Evolutionary conservation across 2,888 invertebrate genomes (phyloP).

Genomic region (Loripinus fragilis): DNA sequence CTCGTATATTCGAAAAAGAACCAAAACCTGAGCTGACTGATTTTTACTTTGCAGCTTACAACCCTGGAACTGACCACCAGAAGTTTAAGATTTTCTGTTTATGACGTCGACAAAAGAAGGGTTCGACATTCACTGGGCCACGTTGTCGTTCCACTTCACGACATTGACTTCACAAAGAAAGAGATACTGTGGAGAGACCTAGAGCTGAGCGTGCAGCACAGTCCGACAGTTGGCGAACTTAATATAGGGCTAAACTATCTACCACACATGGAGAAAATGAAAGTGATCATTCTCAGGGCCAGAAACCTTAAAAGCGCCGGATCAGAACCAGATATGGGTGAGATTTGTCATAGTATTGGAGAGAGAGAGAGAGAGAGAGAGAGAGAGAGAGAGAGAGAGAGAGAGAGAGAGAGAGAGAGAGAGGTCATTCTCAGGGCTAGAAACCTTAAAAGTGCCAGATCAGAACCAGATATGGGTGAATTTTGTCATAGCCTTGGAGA

Average conservation of each 20-base stretch:
- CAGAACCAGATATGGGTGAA: conserved; percentile 40
- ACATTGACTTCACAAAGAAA: conserved; percentile 76
- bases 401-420: conserved; percentile 77
- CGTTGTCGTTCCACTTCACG: conserved; percentile 77
- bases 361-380: no score
- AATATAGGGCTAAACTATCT: conserved; percentile 73
- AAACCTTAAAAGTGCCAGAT: conserved; percentile 48
- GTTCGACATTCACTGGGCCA: conserved; percentile 82
- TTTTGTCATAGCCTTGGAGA: no score
- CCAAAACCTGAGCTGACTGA: no score
- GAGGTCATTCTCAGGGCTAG: conserved; percentile 68
- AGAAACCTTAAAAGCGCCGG: conserved; percentile 51
- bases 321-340: conserved; percentile 42
- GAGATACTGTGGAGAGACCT: conserved; percentile 77
- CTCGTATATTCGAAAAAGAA: no score
- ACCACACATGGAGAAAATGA: conserved; percentile 75
- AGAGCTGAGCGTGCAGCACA: conserved; percentile 70
- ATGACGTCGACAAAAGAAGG: conserved; percentile 82
- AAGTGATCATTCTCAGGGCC: conserved; percentile 69
- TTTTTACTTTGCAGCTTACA: conserved; percentile 60
- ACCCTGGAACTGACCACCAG: conserved; percentile 69
- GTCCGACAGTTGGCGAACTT: conserved; percentile 70
- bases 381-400: no score
- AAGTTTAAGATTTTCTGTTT: conserved; percentile 80
- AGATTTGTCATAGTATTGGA: no score